Percentiles rank a stretch among this genome's conserved stretches.
These are phyloP conservation scores for Octopus sinensis DNA, from an alignment of 1,140 invertebrate genomes.

Conservation along the genomic window DNA sequence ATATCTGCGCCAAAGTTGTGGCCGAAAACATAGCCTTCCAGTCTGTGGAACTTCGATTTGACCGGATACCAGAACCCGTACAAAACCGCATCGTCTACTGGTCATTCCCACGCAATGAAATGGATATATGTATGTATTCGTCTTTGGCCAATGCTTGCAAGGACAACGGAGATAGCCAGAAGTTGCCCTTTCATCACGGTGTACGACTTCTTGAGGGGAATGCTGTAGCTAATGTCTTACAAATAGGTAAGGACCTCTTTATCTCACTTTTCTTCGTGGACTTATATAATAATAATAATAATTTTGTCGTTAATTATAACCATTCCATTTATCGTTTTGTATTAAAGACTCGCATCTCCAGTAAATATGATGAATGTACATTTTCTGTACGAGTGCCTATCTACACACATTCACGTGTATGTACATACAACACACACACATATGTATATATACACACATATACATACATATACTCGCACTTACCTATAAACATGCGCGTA, in stretches of 20 bases:
- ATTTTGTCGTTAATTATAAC: no score
- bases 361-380: no score
- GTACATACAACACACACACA: no score
- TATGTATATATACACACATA: no score
- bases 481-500: no score
- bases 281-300: no score
- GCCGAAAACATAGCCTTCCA: slow-evolving; percentile 82
- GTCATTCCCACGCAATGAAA: slow-evolving; percentile 82
- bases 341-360: no score
- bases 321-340: no score
- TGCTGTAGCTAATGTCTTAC: slow-evolving; percentile 77
- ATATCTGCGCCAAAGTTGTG: slow-evolving; percentile 79
- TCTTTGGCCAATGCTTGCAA: slow-evolving; percentile 67
- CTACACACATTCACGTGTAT: no score
- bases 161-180: slow-evolving; percentile 67
- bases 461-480: no score
- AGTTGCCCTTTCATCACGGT: slow-evolving; percentile 80
- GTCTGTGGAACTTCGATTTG: slow-evolving; percentile 79
- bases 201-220: slow-evolving; percentile 75
- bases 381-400: no score
- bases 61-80: slow-evolving; percentile 82
- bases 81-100: slow-evolving; percentile 82
- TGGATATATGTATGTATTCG: slow-evolving; percentile 85
- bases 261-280: no score
- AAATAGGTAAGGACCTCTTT: slow-evolving; percentile 75